Percentiles rank a stretch among this genome's conserved stretches.
Evolutionary conservation across 2,888 invertebrate species (phyloP).

Genomic region (Morpho helenor): DNA sequence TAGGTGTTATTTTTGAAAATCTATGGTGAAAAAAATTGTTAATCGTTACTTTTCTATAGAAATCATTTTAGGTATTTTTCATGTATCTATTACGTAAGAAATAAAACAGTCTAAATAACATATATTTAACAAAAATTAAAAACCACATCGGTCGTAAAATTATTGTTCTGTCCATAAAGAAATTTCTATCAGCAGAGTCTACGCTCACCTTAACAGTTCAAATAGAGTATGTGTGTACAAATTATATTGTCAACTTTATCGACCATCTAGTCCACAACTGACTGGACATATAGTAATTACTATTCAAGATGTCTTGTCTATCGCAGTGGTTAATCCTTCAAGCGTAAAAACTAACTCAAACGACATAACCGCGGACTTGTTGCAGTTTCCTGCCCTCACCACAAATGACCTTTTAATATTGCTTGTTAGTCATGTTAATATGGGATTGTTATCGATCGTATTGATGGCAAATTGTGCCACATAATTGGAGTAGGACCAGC

Average conservation of each 20-base stretch:
- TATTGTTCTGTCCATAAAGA: too few species aligned
- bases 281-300: constrained; percentile 20
- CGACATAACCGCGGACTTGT: constrained; percentile 55
- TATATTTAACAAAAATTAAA: too few species aligned
- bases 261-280: constrained; percentile 6
- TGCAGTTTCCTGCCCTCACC: constrained; percentile 65
- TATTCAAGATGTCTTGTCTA: constrained; percentile 20
- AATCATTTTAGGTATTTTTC: too few species aligned
- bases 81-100: too few species aligned
- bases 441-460: constrained; percentile 40
- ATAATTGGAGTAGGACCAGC: constrained; percentile 11
- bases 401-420: constrained; percentile 67
- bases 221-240: constrained; percentile 8
- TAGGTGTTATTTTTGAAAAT: too few species aligned
- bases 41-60: too few species aligned
- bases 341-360: constrained; percentile 43
- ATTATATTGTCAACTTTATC: constrained; percentile 17
- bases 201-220: not conserved
- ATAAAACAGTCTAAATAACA: too few species aligned
- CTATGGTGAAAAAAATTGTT: too few species aligned
- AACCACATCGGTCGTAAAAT: too few species aligned
- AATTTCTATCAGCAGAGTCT: too few species aligned
- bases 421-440: constrained; percentile 57
- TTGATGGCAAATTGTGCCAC: constrained; percentile 17
- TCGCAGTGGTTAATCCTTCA: constrained; percentile 25